A percentile compares a stretch with the other conserved stretches of the same genome.
phyloP scores from a whole-genome alignment of 1,140 invertebrate genomes.

The Aphidius ervi region DNA sequence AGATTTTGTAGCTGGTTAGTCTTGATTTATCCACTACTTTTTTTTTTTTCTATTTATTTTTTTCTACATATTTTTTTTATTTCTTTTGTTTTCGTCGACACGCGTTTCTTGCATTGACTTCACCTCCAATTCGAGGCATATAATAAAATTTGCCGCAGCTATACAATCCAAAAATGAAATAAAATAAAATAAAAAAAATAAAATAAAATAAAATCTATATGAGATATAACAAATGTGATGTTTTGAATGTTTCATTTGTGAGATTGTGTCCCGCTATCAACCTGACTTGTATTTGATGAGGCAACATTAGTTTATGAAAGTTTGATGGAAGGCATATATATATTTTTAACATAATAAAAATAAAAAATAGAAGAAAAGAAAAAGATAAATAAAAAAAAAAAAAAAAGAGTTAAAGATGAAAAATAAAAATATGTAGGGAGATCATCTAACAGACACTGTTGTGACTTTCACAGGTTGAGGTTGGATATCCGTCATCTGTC shows the following conservation, averaged over 20 bases:
- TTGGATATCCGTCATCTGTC: constrained; percentile 43
- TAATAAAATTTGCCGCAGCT: neutral
- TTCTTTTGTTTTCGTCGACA: constrained; percentile 22
- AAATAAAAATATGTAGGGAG: constrained; percentile 5
- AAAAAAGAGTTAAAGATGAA: constrained; percentile 17
- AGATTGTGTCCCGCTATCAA: neutral
- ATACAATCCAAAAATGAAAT: neutral
- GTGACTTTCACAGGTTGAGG: constrained; percentile 50
- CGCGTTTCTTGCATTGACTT: constrained; percentile 4
- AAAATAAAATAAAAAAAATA: too few relatives aligned
- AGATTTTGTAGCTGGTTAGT: constrained; percentile 31
- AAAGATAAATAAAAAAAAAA: constrained; percentile 25
- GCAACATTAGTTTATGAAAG: constrained; percentile 41
- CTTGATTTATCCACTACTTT: constrained; percentile 31
- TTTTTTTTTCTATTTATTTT: too few relatives aligned
- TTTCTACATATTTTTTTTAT: constrained; percentile 10
- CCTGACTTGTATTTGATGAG: constrained; percentile 33
- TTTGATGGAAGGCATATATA: constrained; percentile 20
- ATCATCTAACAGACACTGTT: constrained; percentile 45
- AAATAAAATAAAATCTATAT: constrained; percentile 1
- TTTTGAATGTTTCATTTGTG: constrained; percentile 14
- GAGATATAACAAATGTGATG: constrained; percentile 29
- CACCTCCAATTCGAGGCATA: neutral
- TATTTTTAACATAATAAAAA: neutral
- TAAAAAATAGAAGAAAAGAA: neutral